Percentiles rank a stretch among this genome's conserved stretches.
Conservation (phyloP, 2,113 vertebrate genomes). For the Ammodytes dubius region DNA sequence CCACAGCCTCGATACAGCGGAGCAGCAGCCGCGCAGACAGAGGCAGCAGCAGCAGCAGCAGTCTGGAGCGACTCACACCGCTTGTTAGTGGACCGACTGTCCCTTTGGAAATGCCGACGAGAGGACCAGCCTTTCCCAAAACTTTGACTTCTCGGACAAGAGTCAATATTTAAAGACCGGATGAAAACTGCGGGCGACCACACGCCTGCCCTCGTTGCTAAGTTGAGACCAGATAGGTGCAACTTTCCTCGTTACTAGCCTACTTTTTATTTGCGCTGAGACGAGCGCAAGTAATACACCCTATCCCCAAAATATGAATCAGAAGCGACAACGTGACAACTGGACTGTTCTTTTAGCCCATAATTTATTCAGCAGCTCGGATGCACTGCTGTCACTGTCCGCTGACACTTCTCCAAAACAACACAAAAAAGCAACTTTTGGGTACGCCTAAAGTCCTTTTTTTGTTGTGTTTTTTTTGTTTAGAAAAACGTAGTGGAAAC, state of each 20-base stretch:
- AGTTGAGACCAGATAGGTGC: constrained; percentile 48
- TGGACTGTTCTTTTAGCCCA: not conserved
- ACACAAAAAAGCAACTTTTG: constrained; percentile 18
- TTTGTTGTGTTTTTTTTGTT: not conserved
- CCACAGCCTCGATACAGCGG: constrained; percentile 46
- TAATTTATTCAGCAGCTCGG: not conserved
- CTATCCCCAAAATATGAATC: not conserved
- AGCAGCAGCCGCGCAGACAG: constrained; percentile 43
- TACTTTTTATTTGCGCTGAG: constrained; percentile 22
- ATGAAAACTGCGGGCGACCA: not conserved
- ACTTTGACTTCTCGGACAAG: constrained; percentile 35
- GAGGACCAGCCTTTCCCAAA: constrained; percentile 20
- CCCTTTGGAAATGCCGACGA: constrained; percentile 28
- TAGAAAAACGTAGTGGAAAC: constrained; percentile 70
- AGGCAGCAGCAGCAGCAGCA: constrained; percentile 49
- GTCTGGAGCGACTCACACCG: constrained; percentile 57
- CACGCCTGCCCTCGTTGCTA: constrained; percentile 1
- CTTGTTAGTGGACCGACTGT: not conserved
- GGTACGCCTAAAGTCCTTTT: constrained; percentile 9
- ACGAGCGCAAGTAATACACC: constrained; percentile 5
- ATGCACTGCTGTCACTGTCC: not conserved
- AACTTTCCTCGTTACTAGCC: constrained; percentile 45
- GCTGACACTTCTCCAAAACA: constrained; percentile 24
- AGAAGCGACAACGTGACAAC: constrained; percentile 1
- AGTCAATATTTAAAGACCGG: not conserved